These are phyloP conservation scores for Salminus brasiliensis DNA, from an alignment of 2,113 vertebrate genomes.

Conservation along the genomic window DNA sequence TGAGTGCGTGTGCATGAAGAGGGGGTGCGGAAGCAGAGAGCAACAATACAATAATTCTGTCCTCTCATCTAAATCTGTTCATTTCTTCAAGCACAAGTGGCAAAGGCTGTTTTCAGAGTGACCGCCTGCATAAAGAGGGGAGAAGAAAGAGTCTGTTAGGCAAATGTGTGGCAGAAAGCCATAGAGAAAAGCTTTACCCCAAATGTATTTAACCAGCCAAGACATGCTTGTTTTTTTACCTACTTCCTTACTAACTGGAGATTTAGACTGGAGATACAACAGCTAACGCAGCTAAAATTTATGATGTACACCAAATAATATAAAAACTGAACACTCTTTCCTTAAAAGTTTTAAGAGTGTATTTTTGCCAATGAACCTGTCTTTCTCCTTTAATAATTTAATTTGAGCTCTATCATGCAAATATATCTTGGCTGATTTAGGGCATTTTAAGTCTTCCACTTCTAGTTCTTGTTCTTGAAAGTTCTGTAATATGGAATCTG, in stretches of 20 bases:
- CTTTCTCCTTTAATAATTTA: too few relatives aligned
- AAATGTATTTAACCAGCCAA: not conserved
- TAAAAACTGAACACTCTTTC: too few relatives aligned
- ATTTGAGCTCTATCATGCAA: too few relatives aligned
- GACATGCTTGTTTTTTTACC: too few relatives aligned
- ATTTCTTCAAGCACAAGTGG: not conserved
- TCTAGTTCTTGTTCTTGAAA: not conserved
- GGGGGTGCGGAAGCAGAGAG: not conserved
- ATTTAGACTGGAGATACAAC: too few relatives aligned
- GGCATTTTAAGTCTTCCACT: not conserved
- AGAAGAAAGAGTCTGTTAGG: not conserved
- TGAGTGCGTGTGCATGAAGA: not conserved
- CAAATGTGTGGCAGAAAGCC: not conserved
- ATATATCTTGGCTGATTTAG: too few relatives aligned
- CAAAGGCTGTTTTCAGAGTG: not conserved
- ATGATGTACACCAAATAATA: too few relatives aligned
- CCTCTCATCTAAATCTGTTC: constrained; percentile 29
- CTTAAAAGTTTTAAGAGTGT: too few relatives aligned
- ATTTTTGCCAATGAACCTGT: too few relatives aligned
- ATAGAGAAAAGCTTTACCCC: not conserved
- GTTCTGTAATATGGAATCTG: not conserved
- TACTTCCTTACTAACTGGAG: too few relatives aligned
- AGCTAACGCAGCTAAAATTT: too few relatives aligned
- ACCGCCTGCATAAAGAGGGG: not conserved
- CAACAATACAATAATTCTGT: not conserved